phyloP scores from a whole-genome alignment of 1,140 invertebrate species.

The Scylla paramamosain region DNA sequence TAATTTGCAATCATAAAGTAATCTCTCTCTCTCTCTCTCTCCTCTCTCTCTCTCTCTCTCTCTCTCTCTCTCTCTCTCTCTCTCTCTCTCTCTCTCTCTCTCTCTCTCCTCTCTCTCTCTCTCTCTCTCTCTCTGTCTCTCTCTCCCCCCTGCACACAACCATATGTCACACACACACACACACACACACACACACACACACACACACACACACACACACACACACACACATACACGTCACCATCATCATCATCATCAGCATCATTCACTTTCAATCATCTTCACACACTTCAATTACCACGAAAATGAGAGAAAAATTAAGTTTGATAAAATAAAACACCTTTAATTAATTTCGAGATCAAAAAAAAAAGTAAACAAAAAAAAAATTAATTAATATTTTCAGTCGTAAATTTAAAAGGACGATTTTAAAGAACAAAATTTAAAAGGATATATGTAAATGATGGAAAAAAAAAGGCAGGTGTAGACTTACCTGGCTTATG shows the following conservation, averaged over 20 bases:
- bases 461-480: too few species aligned
- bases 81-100: too few species aligned
- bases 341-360: too few species aligned
- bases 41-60: background rate
- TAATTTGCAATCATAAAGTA: background rate
- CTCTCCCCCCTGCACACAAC: background rate
- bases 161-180: slow-evolving; percentile 31
- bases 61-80: too few species aligned
- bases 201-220: slow-evolving; percentile 46
- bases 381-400: background rate
- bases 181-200: slow-evolving; percentile 48
- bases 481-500: too few species aligned
- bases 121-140: background rate
- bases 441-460: too few species aligned
- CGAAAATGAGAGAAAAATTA: too few species aligned
- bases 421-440: too few species aligned
- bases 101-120: background rate
- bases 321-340: background rate
- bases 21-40: background rate
- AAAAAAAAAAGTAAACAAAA: too few species aligned
- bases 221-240: background rate
- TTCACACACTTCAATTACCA: too few species aligned
- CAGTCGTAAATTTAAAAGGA: background rate
- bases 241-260: too few species aligned
- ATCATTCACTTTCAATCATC: too few species aligned